Evolutionary conservation across 2,113 vertebrate genomes (phyloP).

Genomic region (Cyphomyrus plagiostoma): DNA sequence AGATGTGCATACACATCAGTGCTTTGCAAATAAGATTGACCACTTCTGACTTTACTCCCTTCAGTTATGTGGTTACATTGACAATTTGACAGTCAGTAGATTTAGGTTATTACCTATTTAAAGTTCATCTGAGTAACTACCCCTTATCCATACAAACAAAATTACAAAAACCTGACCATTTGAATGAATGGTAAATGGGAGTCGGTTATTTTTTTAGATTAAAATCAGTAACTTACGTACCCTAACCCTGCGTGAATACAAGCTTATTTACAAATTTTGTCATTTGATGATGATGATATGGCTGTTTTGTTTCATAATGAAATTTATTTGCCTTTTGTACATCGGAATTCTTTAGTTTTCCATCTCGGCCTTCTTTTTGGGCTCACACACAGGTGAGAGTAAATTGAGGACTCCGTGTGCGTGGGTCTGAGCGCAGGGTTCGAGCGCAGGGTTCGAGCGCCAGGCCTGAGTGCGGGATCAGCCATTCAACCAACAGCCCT

Average conservation of each 20-base stretch:
- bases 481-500: no score
- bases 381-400: background rate
- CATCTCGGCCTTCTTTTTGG: background rate
- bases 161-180: background rate
- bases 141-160: background rate
- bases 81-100: background rate
- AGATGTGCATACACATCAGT: no score
- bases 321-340: background rate
- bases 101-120: background rate
- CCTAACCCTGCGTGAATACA: background rate
- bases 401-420: background rate
- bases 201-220: background rate
- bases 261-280: background rate
- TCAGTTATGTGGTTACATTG: background rate
- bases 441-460: no score
- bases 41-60: background rate
- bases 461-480: no score
- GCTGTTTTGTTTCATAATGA: background rate
- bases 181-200: background rate
- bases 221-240: background rate
- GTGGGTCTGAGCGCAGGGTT: no score
- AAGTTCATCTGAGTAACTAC: background rate
- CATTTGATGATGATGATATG: background rate
- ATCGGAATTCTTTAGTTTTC: background rate
- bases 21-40: background rate